phyloP scores from a whole-genome alignment of 2,797 vertebrate genomes.

The Clarias laeviceps region DNA sequence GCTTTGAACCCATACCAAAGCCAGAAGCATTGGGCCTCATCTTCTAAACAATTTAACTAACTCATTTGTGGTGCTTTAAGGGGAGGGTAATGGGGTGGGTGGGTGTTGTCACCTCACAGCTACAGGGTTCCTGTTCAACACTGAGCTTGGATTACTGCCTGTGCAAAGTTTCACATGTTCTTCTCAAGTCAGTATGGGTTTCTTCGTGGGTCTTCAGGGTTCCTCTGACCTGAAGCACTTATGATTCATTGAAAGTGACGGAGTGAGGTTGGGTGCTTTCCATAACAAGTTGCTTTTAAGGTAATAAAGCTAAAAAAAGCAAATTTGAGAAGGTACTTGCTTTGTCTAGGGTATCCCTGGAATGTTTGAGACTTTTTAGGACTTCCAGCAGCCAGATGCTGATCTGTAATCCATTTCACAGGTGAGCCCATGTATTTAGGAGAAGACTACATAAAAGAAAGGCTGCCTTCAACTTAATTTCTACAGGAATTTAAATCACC shows the following conservation, averaged over 20 bases:
- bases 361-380: not conserved
- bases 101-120: not conserved
- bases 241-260: not conserved
- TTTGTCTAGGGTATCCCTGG: not conserved
- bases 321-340: constrained; percentile 17
- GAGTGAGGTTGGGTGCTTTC: too few relatives aligned
- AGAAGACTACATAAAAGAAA: not conserved
- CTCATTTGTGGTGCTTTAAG: not conserved
- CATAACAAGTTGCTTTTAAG: not conserved
- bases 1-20: not conserved
- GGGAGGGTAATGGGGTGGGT: not conserved
- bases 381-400: not conserved
- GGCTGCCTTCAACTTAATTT: not conserved
- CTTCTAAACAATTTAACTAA: not conserved
- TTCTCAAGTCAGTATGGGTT: not conserved
- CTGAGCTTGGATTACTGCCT: not conserved
- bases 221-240: not conserved
- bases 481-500: not conserved
- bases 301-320: not conserved
- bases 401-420: constrained; percentile 23
- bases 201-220: not conserved
- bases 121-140: not conserved
- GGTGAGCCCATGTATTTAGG: not conserved
- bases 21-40: not conserved
- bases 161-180: not conserved